Evolutionary conservation across 2,888 invertebrate genomes (phyloP).

Genomic region (Eumerus sabulonum): DNA sequence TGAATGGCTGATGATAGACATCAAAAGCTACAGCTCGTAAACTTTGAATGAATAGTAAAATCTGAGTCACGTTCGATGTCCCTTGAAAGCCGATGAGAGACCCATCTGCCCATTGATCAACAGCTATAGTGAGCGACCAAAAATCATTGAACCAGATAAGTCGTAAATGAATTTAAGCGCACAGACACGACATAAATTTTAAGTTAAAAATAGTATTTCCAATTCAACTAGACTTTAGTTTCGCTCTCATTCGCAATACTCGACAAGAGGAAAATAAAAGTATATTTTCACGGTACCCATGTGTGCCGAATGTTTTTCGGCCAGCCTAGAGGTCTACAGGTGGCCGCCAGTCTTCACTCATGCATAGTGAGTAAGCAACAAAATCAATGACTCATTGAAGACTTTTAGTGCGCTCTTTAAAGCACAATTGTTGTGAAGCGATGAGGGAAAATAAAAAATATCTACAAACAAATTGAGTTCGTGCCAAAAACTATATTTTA

Average conservation of each 20-base stretch:
- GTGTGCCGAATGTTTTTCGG: no score
- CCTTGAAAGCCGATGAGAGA: no score
- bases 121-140: background rate
- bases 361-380: background rate
- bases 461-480: slow-evolving; percentile 53
- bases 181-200: slow-evolving; percentile 36
- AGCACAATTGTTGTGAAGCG: slow-evolving; percentile 13
- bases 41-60: no score
- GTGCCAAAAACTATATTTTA: slow-evolving; percentile 44
- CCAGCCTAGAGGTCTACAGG: slow-evolving; percentile 21
- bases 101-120: no score
- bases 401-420: slow-evolving; percentile 28
- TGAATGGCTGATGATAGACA: no score
- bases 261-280: background rate
- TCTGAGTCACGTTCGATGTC: no score
- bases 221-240: slow-evolving; percentile 16
- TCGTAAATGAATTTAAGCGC: slow-evolving; percentile 25
- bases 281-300: no score
- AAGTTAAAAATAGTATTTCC: slow-evolving; percentile 25
- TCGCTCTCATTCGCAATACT: slow-evolving; percentile 22
- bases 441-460: slow-evolving; percentile 18
- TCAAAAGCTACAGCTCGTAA: no score
- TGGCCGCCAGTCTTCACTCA: slow-evolving; percentile 17
- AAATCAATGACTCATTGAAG: slow-evolving; percentile 36
- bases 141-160: slow-evolving; percentile 17